Evolutionary conservation across 1,140 invertebrate species (phyloP).

Genomic region (Papilio dardanus): DNA sequence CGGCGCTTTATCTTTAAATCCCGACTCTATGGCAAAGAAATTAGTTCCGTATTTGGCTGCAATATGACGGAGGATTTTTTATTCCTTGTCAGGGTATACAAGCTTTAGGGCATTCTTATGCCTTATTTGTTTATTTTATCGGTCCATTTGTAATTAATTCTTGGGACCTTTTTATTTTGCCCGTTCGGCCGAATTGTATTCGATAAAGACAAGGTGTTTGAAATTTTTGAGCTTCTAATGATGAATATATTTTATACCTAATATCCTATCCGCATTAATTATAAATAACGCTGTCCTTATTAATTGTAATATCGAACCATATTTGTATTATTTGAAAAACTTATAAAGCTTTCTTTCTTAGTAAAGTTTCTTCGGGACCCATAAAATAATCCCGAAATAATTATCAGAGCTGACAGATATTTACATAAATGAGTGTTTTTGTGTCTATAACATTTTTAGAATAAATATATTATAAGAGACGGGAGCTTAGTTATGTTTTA

Average conservation of each 20-base stretch:
- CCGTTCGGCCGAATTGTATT: slow-evolving; percentile 57
- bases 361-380: slow-evolving; percentile 51
- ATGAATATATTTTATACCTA: slow-evolving; percentile 65
- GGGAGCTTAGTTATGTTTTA: slow-evolving; percentile 45
- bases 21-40: too few species aligned
- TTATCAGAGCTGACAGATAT: slow-evolving; percentile 48
- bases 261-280: slow-evolving; percentile 48
- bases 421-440: slow-evolving; percentile 54
- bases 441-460: slow-evolving; percentile 69
- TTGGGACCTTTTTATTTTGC: slow-evolving; percentile 47
- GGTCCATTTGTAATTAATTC: slow-evolving; percentile 48
- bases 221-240: slow-evolving; percentile 77
- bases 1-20: too few species aligned
- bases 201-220: slow-evolving; percentile 70
- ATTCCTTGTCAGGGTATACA: too few species aligned
- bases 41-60: too few species aligned
- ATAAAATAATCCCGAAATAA: slow-evolving; percentile 53
- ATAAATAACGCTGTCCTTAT: slow-evolving; percentile 31
- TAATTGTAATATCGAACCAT: not conserved
- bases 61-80: too few species aligned
- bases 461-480: slow-evolving; percentile 54
- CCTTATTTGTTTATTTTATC: slow-evolving; percentile 49
- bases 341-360: not conserved
- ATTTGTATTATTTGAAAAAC: not conserved
- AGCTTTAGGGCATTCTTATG: slow-evolving; percentile 56